Percentiles rank a stretch among this genome's conserved stretches.
Conservation (phyloP, 2,113 vertebrate species). For the Lasiurus cinereus region DNA sequence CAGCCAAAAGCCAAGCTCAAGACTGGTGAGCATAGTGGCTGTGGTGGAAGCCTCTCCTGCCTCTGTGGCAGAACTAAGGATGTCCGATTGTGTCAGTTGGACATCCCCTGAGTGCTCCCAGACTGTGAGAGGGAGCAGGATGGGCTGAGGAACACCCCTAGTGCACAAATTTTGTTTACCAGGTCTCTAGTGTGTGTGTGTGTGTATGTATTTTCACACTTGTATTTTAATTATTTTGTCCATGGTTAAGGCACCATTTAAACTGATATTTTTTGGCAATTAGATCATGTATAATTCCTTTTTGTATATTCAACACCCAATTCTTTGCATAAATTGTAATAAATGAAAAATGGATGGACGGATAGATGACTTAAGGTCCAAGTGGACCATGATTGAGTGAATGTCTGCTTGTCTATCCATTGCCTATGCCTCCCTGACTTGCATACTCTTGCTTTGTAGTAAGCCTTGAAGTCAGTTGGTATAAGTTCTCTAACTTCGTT, state of each 20-base stretch:
- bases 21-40: no score
- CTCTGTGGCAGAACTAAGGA: no score
- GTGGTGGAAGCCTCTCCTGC: no score
- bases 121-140: no score
- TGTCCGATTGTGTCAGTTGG: no score
- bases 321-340: not conserved
- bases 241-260: not conserved
- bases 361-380: not conserved
- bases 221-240: not conserved
- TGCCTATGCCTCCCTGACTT: accelerated
- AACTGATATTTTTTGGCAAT: not conserved
- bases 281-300: not conserved
- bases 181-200: no score
- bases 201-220: not conserved
- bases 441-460: not conserved
- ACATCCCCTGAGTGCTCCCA: no score
- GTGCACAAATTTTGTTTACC: no score
- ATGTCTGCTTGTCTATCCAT: no score
- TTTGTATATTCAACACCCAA: not conserved
- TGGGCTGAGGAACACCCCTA: no score
- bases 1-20: no score
- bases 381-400: not conserved
- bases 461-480: not conserved
- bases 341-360: not conserved
- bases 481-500: not conserved